phyloP scores from a whole-genome alignment of 2,888 invertebrate species.

The Aphodius sticticus region DNA sequence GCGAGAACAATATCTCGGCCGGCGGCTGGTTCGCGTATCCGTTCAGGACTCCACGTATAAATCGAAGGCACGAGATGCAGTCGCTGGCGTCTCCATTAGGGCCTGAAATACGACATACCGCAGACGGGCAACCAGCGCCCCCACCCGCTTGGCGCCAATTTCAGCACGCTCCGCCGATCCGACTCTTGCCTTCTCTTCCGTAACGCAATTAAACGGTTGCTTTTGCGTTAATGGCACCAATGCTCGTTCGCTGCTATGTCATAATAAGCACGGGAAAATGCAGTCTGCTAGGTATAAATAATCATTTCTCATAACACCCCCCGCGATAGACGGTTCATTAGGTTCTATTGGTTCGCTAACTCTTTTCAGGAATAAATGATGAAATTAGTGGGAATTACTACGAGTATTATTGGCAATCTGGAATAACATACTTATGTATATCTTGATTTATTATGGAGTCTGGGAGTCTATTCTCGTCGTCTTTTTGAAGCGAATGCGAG shows the following conservation, averaged over 20 bases:
- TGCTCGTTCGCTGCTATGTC: background rate
- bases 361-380: background rate
- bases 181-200: background rate
- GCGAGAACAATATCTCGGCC: too few species aligned
- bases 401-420: too few species aligned
- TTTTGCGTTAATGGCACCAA: background rate
- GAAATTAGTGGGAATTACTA: too few species aligned
- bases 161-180: background rate
- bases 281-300: background rate
- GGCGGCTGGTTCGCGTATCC: too few species aligned
- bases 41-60: background rate
- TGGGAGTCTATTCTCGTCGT: too few species aligned
- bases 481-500: too few species aligned
- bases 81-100: background rate
- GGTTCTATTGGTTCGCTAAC: background rate
- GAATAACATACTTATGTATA: too few species aligned
- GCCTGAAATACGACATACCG: background rate
- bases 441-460: too few species aligned
- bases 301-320: background rate
- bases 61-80: background rate
- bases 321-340: background rate
- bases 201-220: background rate
- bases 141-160: background rate
- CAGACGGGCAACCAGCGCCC: background rate
- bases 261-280: background rate